Evolutionary conservation across 2,113 vertebrate species (phyloP), one percentile per base, ranked within the genome.

Genomic region (Phainopepla nitens): DNA sequence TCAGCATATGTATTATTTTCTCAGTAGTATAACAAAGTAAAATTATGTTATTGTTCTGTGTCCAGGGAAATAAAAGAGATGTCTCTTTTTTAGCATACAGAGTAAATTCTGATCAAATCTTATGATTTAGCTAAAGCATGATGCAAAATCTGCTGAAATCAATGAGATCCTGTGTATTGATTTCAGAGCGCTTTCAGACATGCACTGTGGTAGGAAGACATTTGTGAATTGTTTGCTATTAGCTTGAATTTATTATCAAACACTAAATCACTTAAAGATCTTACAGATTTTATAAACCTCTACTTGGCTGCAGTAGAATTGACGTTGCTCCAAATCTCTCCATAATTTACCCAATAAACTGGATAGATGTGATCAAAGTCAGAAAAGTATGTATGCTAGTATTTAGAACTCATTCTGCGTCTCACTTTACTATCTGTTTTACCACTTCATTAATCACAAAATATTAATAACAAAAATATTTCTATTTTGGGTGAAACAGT

Each of bases 91-190:
- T 45, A 86, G 49, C 20, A 83, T 54, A 42, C 11, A 83, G 28
- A 61, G 22, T 81, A 82, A 91, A 73, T 53, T 90, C 58, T 66
- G 71, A 60, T 29, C 65, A 33, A 90, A 66, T 85, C 51, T 73
- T 70, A 56, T 31, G 39, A 82, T 93, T 91, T 69, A 83, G 19
- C 15, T 80, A 68, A 3, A 80, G 3, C 35, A 47, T 13, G 17
- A 47, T 62, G 44, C 10, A 91, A 83, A 92, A 93, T 83, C 50
- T 91, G 42, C 39, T 80, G 75, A 94, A 95, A 88, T 94, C 85
- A 70, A 8, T 80, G 42, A 11, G 56, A 71, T 85, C 15, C 12
- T 31, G 5, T 56, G 14, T 77, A 27, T 36, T 65, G 81, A 58
- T 66, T 80, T 91, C 49, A 64, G 45, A 79, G 13, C 28, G 6